Evolutionary conservation across 23 tunicate species (phyloP).

Genomic region (Halocynthia aurantium): DNA sequence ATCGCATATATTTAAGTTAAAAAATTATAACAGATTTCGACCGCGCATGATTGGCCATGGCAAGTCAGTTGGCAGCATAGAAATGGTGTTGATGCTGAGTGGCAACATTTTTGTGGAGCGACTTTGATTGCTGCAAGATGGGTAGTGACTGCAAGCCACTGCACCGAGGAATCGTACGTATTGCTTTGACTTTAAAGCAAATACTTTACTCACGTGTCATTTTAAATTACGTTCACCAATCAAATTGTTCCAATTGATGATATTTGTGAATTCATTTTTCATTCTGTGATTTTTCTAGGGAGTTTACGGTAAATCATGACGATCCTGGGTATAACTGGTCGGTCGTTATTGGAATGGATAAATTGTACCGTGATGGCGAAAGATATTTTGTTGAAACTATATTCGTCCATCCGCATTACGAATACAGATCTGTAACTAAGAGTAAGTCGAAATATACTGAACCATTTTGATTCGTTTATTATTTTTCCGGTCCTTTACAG

Average conservation of each 20-base stretch:
- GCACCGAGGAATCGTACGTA: conserved; percentile 74
- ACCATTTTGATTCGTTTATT: too few species aligned
- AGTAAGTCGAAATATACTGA: conserved; percentile 25
- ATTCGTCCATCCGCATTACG: conserved; percentile 59
- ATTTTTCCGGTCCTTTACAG: too few species aligned
- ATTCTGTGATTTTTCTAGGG: not conserved
- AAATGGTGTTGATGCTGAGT: conserved; percentile 29
- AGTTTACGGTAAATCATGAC: conserved; percentile 29
- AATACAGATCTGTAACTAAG: conserved; percentile 42
- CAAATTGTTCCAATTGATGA: too few species aligned
- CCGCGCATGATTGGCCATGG: conserved; percentile 74
- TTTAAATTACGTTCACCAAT: too few species aligned
- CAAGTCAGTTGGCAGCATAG: conserved; percentile 79
- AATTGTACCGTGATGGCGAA: conserved; percentile 45
- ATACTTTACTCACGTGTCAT: too few species aligned
- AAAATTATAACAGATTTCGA: not conserved
- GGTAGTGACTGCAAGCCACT: conserved; percentile 87
- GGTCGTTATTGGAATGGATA: conserved; percentile 68
- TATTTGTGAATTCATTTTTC: too few species aligned
- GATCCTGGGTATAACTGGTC: conserved; percentile 65
- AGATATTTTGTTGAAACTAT: conserved; percentile 38
- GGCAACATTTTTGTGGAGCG: conserved; percentile 91
- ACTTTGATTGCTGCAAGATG: conserved; percentile 68
- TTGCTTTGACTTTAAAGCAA: too few species aligned
- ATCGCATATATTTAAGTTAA: too few species aligned